Base-by-base conservation (phyloP, 2,113 vertebrate species). In the Eurypyga helias region DNA sequence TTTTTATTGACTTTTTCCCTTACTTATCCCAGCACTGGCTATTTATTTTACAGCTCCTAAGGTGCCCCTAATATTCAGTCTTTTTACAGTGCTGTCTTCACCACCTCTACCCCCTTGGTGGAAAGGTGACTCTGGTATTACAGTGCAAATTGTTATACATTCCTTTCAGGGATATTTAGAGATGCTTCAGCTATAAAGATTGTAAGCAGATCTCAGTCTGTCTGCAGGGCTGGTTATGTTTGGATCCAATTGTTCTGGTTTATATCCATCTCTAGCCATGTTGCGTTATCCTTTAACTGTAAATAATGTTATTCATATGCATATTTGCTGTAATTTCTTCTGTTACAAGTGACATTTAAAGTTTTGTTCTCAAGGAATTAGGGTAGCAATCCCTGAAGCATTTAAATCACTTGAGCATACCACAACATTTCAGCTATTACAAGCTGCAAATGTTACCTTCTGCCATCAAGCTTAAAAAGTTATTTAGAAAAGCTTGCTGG, bases 181-280 rank as follows among this genome's bases (percentile, higher is more conserved):
- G 83, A 73, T 88, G 45, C 26, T 60, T 83, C 83, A 92, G 69
- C 94, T 80, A 20, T 41, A 89, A 85, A 91, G 81, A 95, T 8
- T 82, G 69, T 89, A 97, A 91, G 84, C 87, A 93, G 88, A 88
- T 83, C 91, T 81, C 62, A 61, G 36, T 10, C 66, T 88, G 55
- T 33, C 80, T 15, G 15, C 89, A 90, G 41, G 36, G 54, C 58
- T 90, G 64, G 34, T 49, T 49, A 38, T 94, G 76, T 95, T 97
- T 72, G 71, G 88, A 94, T 83, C 83, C 36, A 65, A 21, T 75
- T 87, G 82, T 54, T 96, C 90, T 93, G 78, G 62, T 86, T 96
- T 93, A 70, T 91, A 83, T 91, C 75, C 36, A 58, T 33, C 54
- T 64, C 81, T 34, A 82, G 62, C 25, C 90, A 58, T 90, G 93